Base-by-base conservation (phyloP, 2,888 invertebrate genomes). In the Chymomyza fuscimana region DNA sequence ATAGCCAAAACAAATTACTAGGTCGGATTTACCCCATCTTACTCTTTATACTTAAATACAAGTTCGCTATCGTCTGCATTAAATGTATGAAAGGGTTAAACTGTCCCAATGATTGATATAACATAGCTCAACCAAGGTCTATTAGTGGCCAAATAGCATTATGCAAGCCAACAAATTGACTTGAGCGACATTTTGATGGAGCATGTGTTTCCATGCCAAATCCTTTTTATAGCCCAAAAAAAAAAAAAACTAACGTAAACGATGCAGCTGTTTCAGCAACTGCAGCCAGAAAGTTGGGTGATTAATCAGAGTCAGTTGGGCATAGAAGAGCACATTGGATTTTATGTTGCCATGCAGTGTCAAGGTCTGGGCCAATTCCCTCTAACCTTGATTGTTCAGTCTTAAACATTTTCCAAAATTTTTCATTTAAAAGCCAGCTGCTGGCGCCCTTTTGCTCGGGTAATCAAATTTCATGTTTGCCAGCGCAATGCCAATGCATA, bases 131-230 rank as follows among this genome's bases (percentile, higher is more conserved):
- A 22, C 51, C 19, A 9, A 19, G 56, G 22, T 16, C 29, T 29
- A 25, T 58, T 58, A 58, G 60, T 40, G 60, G 36, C 60, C 40
- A 19, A 46, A 16, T n/a, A 29, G 59, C 25, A 29, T 59, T 59
- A 59, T 59, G 59, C 59, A 59, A 25, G 25, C 32, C 29, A 59
- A 22, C 59, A 16, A 60, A 60, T 60, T 60, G 36, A 60, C 60
- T 60, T 60, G 32, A n/a, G 60, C 60, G 40, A 54, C 54, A 54
- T n/a, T 16, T 19, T 54, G 54, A 54, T 54, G 54, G 54, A 54
- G 40, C 40, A 46, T 46, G 40, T 46, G 9, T 22, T 22, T 51
- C 0, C 16, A 16, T 12, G 22, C 54, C 51, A 15, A 51, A 16
- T 16, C 9, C 51, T n/a, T 51, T 51, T 51, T 51, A 4, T 9